phyloP scores from a whole-genome alignment of 2,113 vertebrate genomes.

The Ciconia boyciana region DNA sequence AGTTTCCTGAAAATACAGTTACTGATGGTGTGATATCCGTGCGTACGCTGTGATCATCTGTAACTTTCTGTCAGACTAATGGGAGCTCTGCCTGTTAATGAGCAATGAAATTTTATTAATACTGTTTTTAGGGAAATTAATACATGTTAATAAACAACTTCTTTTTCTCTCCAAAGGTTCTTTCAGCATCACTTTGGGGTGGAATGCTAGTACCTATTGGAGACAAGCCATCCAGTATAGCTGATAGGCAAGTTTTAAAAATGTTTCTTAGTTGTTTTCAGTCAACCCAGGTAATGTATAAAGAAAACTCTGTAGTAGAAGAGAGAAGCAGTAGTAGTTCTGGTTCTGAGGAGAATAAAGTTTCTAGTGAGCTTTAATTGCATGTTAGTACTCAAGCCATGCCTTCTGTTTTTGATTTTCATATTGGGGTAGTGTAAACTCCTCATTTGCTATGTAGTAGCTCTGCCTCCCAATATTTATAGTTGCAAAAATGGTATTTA shows the following conservation, averaged over 20 bases:
- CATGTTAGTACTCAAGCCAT: not conserved
- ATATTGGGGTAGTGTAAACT: not conserved
- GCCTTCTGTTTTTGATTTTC: not conserved
- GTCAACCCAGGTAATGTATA: not conserved
- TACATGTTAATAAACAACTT: not conserved
- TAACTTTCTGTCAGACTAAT: not conserved
- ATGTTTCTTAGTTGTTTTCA: not conserved
- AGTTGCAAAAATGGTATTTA: not conserved
- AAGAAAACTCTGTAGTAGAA: not conserved
- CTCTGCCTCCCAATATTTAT: not conserved
- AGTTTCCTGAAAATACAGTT: not conserved
- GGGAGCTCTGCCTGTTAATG: not conserved
- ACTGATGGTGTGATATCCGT: not conserved
- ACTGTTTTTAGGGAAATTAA: not conserved
- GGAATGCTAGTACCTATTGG: conserved; percentile 88
- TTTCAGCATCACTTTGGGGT: conserved; percentile 91
- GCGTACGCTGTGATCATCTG: not conserved
- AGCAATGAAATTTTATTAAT: not conserved
- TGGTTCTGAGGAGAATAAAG: not conserved
- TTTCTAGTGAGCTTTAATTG: not conserved
- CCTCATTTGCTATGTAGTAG: not conserved
- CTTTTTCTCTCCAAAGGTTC: conserved; percentile 74
- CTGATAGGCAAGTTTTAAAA: conserved; percentile 82
- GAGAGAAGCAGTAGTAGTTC: not conserved
- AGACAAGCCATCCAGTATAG: conserved; percentile 85